Evolutionary conservation across 2,113 vertebrate species (phyloP), one percentile per base, ranked within the genome.

Genomic region (Cheilinus undulatus): DNA sequence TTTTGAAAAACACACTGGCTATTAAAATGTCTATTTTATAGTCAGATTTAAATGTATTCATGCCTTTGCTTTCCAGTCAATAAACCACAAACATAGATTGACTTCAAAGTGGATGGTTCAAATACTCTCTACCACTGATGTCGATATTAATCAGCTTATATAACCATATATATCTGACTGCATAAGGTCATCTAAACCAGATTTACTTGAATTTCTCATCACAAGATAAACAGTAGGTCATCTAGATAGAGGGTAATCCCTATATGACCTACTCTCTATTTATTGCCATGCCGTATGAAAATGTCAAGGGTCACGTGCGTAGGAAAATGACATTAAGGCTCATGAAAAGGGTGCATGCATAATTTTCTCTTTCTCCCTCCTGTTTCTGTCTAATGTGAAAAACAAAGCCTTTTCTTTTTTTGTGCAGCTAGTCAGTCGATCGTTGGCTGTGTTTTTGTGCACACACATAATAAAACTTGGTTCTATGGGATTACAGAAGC

Each of bases 51-150:
- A 23, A 26, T 4, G 42, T 48, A 62, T 81, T 61, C 53, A 57
- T 72, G 53, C 13, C 28, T 46, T 36, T 5, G 28, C 40, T 8
- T 69, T 49, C 20, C 9, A 12, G 10, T 46, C 40, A 14, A 54
- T 74, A 22, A 71, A 67, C 73, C 38, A 26, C 22, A 28, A 40
- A 30, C 42, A 45, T 71, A 52, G 23, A 76, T 53, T 38, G 15
- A n/a, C 12, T 65, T 45, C 34, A 26, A 19, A 17, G 1, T 15
- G 45, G 23, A 68, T 10, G 1, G 13, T 5, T 32, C 40, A n/a
- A 58, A 54, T 30, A 24, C 40, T 42, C 19, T 42, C 40, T 17
- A 42, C 4, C 17, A 15, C 36, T 15, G 28, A 51, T 46, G 3
- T 63, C 57, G 24, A 78, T 43, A 48, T 65, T 70, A 64, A 64